Evolutionary conservation across 1,140 invertebrate species (phyloP), one percentile per base, ranked within the genome.

Genomic region (Magallana ariakensis): DNA sequence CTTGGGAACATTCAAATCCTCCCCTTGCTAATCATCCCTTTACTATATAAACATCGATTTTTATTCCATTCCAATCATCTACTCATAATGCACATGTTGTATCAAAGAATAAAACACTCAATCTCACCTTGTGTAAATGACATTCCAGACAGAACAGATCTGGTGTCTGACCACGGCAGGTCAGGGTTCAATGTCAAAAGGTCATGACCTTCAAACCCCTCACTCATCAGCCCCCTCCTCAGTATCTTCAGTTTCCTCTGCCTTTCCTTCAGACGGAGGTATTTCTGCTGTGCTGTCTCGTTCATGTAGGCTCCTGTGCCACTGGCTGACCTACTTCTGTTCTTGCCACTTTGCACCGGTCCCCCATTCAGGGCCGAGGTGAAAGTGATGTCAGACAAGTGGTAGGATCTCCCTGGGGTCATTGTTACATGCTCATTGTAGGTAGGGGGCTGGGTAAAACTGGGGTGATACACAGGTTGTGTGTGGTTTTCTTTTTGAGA

Each of bases 121-220:
- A 13, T 26, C 85, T 87, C 89, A 93, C 92, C 92, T 75, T 92
- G 85, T 70, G 88, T 90, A 70, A 88, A 91, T 11, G 92, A 92
- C 57, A 90, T 90, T 22, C 88, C 87, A 7, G 92, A 92, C 57
- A 89, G 66, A 80, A 93, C 83, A n/a, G 92, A 93, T 66, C 88
- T 90, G 15, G 88, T 90, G 80, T 93, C 91, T 33, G 91, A 88
- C 60, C 90, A 88, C 11, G 87, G 22, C 19, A 88, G 83, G 60
- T 92, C 89, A 60, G 85, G 80, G 70, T 75, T 86, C 85, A 83
- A 16, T n/a, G 87, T 56, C n/a, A 88, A 84, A 26, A 86, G 85
- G 62, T 89, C 88, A 13, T 84, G 22, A 26, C 33, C 66, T 75
- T 75, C 66, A 75, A 33, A 75, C 75, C 60, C 82, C 16, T 90